Evolutionary conservation across 1,140 invertebrate species (phyloP).

Genomic region (Drosophila kikkawai): DNA sequence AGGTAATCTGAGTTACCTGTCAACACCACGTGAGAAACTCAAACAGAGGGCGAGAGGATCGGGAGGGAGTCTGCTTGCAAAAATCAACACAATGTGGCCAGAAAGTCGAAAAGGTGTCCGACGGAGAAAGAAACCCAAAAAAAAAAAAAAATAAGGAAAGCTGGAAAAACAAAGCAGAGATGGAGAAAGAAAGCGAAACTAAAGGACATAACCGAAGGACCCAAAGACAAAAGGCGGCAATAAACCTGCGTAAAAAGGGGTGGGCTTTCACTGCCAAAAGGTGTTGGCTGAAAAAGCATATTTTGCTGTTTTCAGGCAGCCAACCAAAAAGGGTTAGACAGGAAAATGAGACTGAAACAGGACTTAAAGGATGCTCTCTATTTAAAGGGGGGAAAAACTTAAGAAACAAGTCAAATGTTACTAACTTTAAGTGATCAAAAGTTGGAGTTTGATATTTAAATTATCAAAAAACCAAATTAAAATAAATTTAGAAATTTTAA

Average conservation of each 20-base stretch:
- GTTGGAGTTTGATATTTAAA: too few relatives aligned
- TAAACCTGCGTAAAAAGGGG: constrained; percentile 37
- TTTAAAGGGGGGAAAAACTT: rapidly evolving
- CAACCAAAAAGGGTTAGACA: constrained; percentile 63
- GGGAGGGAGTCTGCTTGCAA: constrained; percentile 10
- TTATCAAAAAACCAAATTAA: too few relatives aligned
- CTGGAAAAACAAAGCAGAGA: constrained; percentile 10
- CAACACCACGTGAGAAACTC: constrained; percentile 46
- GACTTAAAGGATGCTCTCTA: constrained; percentile 1
- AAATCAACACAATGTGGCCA: constrained; percentile 57
- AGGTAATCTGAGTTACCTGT: constrained; percentile 63
- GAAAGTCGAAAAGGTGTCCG: constrained; percentile 62
- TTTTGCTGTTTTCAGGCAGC: constrained; percentile 58
- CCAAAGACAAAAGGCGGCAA: constrained; percentile 58
- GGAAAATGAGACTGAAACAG: background rate
- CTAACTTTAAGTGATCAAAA: too few relatives aligned
- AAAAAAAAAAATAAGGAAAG: background rate
- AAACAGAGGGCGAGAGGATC: constrained; percentile 46
- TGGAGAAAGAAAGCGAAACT: constrained; percentile 8
- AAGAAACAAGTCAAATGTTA: background rate
- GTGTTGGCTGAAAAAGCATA: constrained; percentile 62
- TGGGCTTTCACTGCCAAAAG: background rate
- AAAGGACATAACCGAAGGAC: constrained; percentile 50
- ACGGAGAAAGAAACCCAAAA: background rate
- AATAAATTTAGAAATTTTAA: background rate